A percentile compares a stretch with the other conserved stretches of the same genome.
These are phyloP conservation scores for Apaloderma vittatum DNA, from an alignment of 2,113 vertebrate species.

Conservation along the genomic window DNA sequence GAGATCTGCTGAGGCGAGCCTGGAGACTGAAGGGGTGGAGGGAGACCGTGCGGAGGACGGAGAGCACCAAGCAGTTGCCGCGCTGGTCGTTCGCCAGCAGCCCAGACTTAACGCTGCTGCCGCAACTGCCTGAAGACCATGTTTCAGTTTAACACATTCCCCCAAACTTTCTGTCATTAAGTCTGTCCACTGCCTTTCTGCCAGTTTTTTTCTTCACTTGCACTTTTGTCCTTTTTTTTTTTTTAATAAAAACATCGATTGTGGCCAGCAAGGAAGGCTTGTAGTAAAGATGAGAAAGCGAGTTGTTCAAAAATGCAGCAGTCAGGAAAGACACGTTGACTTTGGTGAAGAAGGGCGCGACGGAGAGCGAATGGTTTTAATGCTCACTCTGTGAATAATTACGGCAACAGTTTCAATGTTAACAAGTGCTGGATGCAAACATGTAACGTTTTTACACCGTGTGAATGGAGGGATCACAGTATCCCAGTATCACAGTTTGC, in stretches of 20 bases:
- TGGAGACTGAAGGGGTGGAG: background rate
- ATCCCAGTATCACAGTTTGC: no score
- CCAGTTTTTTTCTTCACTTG: background rate
- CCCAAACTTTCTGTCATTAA: background rate
- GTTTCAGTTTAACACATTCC: background rate
- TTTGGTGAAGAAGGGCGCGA: background rate
- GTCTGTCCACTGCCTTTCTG: background rate
- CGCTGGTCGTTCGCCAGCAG: background rate
- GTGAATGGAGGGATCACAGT: background rate
- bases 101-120: background rate
- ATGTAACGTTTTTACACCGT: background rate
- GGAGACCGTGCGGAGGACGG: background rate
- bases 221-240: background rate
- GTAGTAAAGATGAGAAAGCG: background rate
- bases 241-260: background rate
- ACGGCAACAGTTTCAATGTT: background rate
- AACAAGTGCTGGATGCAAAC: background rate
- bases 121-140: background rate
- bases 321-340: accelerated
- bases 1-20: background rate
- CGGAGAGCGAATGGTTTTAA: background rate
- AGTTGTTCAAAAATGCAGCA: background rate
- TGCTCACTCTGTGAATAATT: background rate
- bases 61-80: background rate
- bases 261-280: background rate